Evolutionary conservation across 1,140 invertebrate species (phyloP), one percentile per base, ranked within the genome.

Genomic region (Sycophila sp.): DNA sequence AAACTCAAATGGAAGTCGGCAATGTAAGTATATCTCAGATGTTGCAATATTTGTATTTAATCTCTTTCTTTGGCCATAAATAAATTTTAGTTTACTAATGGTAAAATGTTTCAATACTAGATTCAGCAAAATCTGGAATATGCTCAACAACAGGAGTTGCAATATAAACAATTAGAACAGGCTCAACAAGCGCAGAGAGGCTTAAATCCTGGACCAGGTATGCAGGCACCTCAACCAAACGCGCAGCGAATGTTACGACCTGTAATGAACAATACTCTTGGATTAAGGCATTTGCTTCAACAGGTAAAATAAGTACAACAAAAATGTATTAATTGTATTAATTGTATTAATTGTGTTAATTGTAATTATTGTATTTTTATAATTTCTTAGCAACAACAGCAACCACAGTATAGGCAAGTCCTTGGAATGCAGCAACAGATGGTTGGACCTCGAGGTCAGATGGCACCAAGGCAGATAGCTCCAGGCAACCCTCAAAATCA

Each of bases 81-180:
- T n/a, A 15, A 19, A 47, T 66, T 22, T 56, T 55, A 38, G 22
- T 38, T 13, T 19, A 45, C 32, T 60, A 55, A 69, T 55, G n/a
- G 26, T 38, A 58, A 30, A 58, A 34, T 65, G 49, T 53, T 19
- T 64, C 19, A 40, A 51, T 75, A 77, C 75, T 87, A 92, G 82
- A 85, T 93, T 73, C 90, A 93, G 78, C 90, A 92, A 82, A 91
- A 89, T 74, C 84, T 94, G 53, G 92, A 94, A 80, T 89, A 91
- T 17, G 92, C 92, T 0, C 93, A 94, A 75, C 92, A 93, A 75
- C 92, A 93, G 77, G 93, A 94, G 78, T 87, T 90, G 84, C 92
- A 94, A 71, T 93, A 90, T 73, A 92, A 92, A 78, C 90, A 92
- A 75, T 90, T 93, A 11, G 92, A 93, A 86, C 68, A 84, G 79